Base-by-base conservation (phyloP, 2,113 vertebrate genomes). In the Atherinomorus stipes region DNA sequence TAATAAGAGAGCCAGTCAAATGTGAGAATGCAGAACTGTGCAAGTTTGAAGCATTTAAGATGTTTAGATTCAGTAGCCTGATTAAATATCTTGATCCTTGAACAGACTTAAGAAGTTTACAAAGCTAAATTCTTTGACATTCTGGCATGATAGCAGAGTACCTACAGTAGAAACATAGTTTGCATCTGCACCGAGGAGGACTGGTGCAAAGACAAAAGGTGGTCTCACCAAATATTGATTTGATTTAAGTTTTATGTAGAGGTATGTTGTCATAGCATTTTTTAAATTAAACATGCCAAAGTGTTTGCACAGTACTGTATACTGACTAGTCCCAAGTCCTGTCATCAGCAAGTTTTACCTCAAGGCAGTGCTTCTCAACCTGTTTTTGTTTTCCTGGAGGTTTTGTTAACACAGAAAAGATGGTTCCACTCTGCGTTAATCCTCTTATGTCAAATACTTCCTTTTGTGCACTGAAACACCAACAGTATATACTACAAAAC, bases 221-320 rank as follows among this genome's bases (percentile, higher is more conserved):
- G 19, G 18, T n/a, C 11, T 22, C 12, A 25, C 21, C n/a, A 22
- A 40, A 23, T 18, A 42, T 13, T 42, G 21, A 42, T 26, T 22
- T 18, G 16, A 31, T 57, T 51, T 40, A 28, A 28, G 28, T 28
- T 28, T 3, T 28, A 28, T 28, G 28, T 28, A 28, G 6, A 28
- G 28, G 6, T 28, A 28, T 28, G 6, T n/a, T n/a, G n/a, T n/a
- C n/a, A 28, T 28, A 28, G 28, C 6, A 28, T 28, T 28, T 28
- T n/a, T n/a, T n/a, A n/a, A n/a, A n/a, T n/a, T n/a, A n/a, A n/a
- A n/a, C n/a, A n/a, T n/a, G n/a, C n/a, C n/a, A 28, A 28, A 28
- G 31, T 34, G 2, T 71, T 61, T 71, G 47, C 57, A 71, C 58
- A 51, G 23, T 42, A 21, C 58, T 70, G 47, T 42, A 51, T 40